A percentile compares a stretch with the other conserved stretches of the same genome.
Conservation (phyloP, 2,113 vertebrate genomes). For the Rhagologus leucostigma region DNA sequence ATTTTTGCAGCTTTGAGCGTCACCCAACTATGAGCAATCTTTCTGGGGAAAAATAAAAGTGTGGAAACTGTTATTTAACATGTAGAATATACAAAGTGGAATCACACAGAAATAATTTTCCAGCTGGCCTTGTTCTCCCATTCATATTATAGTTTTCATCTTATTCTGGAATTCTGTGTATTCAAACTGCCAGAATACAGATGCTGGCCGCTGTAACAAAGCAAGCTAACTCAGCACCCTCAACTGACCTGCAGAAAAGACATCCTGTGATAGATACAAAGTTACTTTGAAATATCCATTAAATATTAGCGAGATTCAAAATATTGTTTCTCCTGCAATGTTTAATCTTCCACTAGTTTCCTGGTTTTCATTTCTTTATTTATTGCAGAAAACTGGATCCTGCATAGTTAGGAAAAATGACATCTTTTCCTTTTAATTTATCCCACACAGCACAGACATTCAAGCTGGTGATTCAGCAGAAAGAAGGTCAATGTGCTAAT, state of each 20-base stretch:
- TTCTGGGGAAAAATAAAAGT: neutral
- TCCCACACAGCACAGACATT: neutral
- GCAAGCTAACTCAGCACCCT: neutral
- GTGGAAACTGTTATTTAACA: neutral
- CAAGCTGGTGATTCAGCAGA: conserved; percentile 13
- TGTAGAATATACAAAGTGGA: neutral
- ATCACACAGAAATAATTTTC: neutral
- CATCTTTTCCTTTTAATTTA: neutral
- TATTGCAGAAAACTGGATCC: neutral
- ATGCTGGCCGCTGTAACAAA: neutral
- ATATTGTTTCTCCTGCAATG: neutral
- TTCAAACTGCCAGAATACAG: neutral
- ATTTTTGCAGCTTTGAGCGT: neutral
- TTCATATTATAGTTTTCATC: neutral
- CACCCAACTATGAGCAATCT: neutral
- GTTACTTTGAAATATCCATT: neutral
- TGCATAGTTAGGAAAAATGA: neutral
- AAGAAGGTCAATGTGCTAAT: conserved; percentile 41
- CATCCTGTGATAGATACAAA: neutral
- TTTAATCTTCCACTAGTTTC: neutral
- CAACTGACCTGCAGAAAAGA: neutral
- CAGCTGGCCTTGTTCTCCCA: conserved; percentile 12
- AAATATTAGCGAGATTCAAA: neutral
- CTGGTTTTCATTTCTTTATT: neutral
- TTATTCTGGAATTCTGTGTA: neutral